Evolutionary conservation across 2,797 vertebrate genomes (phyloP), one percentile per base, ranked within the genome.

Genomic region (Tenualosa ilisha): DNA sequence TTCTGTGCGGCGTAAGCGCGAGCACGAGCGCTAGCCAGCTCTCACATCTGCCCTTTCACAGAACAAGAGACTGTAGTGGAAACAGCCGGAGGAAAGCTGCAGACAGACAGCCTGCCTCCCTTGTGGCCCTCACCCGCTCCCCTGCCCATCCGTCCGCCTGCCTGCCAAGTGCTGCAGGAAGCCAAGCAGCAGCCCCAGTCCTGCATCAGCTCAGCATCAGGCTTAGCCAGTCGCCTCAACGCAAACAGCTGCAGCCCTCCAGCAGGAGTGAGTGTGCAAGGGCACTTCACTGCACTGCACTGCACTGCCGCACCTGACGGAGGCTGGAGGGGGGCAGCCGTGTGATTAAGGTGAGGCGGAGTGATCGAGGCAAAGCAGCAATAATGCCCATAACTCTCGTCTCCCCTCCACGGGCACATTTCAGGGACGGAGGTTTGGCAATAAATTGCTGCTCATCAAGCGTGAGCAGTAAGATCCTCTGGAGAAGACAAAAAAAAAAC

Each of bases 51-150:
- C 72, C 72, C 72, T 79, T 79, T 79, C 37, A 13, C 72, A 43
- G 6, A 22, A 40, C n/a, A 3, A 26, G 63, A 31, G 63, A 22
- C 37, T 46, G 72, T 9, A 43, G 72, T 46, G 72, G 40, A 79
- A 79, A 79, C 72, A 79, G 72, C 72, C 72, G 20, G 72, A 79
- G 40, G 40, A 79, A 79, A 79, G 72, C 72, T 79, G 72, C 72
- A 79, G 72, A 79, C 72, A 79, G 72, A 46, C 72, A 79, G 65
- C 65, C 65, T 75, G 63, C 26, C 31, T 79, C 65, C 72, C 72
- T 13, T 22, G 72, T 79, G 72, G 40, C 37, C 40, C 22, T 24
- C 59, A 20, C n/a, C 63, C 24, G n/a, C 24, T 13, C 11, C 7
- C 68, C 13, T 40, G 12, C 31, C 72, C 46, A 37, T 3, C 5